Percentiles rank a stretch among this genome's conserved stretches.
Evolutionary conservation across 2,888 invertebrate species (phyloP).

Genomic region (Nomada flava): DNA sequence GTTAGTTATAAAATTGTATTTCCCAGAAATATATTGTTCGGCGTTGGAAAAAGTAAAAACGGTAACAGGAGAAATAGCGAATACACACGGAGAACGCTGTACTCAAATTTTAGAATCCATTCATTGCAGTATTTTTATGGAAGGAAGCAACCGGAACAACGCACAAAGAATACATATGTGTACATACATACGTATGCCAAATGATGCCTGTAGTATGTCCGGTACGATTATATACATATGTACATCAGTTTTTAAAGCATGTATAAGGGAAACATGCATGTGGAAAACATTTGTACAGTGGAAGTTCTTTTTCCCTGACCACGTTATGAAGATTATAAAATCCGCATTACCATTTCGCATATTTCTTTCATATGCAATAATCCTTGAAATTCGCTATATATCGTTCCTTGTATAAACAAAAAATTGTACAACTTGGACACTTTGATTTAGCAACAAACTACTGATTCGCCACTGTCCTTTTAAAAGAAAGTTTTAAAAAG

Average conservation of each 20-base stretch:
- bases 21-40: constrained; percentile 33
- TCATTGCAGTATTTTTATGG: constrained; percentile 19
- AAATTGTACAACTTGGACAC: no score
- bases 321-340: background rate
- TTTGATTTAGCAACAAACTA: no score
- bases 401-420: no score
- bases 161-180: background rate
- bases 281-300: background rate
- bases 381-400: background rate
- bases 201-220: background rate
- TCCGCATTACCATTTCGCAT: no score
- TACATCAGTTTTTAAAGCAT: background rate
- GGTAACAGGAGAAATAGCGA: constrained; percentile 19
- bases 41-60: constrained; percentile 4
- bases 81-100: background rate
- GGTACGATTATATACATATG: background rate
- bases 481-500: background rate
- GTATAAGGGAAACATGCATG: background rate
- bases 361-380: background rate
- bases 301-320: background rate
- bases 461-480: background rate
- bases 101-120: constrained; percentile 20
- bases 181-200: background rate
- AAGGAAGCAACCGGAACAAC: background rate
- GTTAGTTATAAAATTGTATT: constrained; percentile 31